Evolutionary conservation across 2,113 vertebrate genomes (phyloP).

Genomic region (Syrrhaptes paradoxus): DNA sequence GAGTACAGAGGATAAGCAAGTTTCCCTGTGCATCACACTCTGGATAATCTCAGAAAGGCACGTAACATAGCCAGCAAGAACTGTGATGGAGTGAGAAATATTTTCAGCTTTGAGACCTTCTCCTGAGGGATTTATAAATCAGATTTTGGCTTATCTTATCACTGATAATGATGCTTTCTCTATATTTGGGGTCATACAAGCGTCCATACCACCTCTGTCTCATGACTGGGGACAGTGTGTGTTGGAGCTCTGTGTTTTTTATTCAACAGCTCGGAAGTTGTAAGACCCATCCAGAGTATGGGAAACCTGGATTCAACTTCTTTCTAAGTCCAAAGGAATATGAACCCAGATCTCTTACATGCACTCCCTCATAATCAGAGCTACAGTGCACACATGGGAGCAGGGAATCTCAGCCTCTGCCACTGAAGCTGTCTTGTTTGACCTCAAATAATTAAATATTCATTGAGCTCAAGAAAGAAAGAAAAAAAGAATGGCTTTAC

Average conservation of each 20-base stretch:
- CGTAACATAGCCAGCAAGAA: not conserved
- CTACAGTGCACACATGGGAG: not conserved
- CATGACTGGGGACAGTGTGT: not conserved
- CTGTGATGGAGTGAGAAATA: not conserved
- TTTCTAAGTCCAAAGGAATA: not conserved
- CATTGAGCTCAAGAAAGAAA: not conserved
- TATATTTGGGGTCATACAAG: not conserved
- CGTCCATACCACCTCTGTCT: not conserved
- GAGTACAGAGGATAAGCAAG: not conserved
- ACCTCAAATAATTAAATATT: constrained; percentile 42
- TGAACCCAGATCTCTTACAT: not conserved
- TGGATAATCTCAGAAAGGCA: not conserved
- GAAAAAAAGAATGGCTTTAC: constrained; percentile 14
- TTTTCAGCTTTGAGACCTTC: not conserved
- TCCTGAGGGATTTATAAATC: not conserved
- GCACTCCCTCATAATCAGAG: fast-evolving
- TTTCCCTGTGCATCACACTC: fast-evolving
- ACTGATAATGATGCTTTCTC: not conserved
- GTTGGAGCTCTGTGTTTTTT: not conserved
- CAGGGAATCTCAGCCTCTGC: constrained; percentile 13
- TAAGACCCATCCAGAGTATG: not conserved
- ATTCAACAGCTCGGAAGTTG: not conserved
- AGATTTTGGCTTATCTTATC: not conserved
- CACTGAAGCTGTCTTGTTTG: not conserved
- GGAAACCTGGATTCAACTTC: not conserved